phyloP scores from a whole-genome alignment of 2,113 vertebrate genomes.

The Odontesthes bonariensis region DNA sequence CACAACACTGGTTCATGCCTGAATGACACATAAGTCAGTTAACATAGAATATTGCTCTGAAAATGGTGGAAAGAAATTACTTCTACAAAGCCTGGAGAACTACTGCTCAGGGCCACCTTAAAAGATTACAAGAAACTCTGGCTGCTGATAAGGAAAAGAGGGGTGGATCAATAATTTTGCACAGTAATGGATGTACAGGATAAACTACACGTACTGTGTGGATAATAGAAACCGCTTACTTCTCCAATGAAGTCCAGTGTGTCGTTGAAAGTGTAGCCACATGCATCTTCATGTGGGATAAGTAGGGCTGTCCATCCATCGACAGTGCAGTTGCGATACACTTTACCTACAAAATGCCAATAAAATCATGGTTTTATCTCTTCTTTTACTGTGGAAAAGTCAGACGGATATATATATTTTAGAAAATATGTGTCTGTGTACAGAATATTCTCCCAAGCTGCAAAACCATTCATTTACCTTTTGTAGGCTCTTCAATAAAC shows the following conservation, averaged over 20 bases:
- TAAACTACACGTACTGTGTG: neutral
- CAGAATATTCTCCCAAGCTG: neutral
- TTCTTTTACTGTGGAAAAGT: neutral
- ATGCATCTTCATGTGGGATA: conserved; percentile 86
- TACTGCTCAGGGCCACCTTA: too few relatives aligned
- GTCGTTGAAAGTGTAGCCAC: conserved; percentile 85
- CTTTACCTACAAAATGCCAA: conserved; percentile 77
- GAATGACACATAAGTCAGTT: too few relatives aligned
- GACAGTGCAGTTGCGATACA: conserved; percentile 89
- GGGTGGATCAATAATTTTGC: too few relatives aligned
- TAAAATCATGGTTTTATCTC: neutral
- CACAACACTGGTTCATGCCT: too few relatives aligned
- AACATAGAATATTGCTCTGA: too few relatives aligned
- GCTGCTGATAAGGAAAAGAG: too few relatives aligned
- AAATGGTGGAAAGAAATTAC: too few relatives aligned
- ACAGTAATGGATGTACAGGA: neutral
- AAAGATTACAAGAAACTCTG: too few relatives aligned
- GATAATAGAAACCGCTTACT: conserved; percentile 26
- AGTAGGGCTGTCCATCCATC: conserved; percentile 89
- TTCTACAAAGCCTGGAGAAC: too few relatives aligned
- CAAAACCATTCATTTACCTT: neutral
- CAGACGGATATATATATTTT: too few relatives aligned
- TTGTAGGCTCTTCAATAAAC: neutral
- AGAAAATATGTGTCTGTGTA: neutral
- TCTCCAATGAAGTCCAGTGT: conserved; percentile 63